A percentile compares a stretch with the other conserved stretches of the same genome.
phyloP scores from a whole-genome alignment of 2,888 invertebrate genomes.

The Drosophila seclusa region DNA sequence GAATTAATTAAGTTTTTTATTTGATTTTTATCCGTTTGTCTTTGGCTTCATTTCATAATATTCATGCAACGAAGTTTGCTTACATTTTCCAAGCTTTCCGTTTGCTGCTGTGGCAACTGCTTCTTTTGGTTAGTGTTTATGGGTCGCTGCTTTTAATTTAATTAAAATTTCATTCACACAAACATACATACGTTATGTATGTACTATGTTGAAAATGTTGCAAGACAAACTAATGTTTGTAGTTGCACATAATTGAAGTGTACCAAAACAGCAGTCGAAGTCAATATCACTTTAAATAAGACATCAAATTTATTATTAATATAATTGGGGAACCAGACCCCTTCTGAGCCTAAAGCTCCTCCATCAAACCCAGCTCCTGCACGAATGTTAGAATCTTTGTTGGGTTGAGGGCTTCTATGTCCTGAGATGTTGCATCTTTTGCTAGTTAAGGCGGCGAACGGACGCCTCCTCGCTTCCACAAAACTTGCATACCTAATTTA shows the following conservation, averaged over 20 bases:
- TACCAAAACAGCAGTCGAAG: neutral
- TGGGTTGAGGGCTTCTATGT: too few species aligned
- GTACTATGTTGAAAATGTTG: neutral
- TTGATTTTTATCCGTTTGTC: conserved; percentile 26
- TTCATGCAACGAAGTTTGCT: conserved; percentile 29
- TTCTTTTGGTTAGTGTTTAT: conserved; percentile 10
- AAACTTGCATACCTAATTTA: too few species aligned
- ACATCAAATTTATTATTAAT: neutral
- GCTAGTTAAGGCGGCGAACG: too few species aligned
- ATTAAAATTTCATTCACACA: conserved; percentile 45
- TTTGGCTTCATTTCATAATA: conserved; percentile 30
- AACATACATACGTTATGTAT: neutral
- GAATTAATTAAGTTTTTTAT: conserved; percentile 3
- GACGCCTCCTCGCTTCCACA: too few species aligned
- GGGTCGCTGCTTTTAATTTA: conserved; percentile 50
- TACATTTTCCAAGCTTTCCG: neutral
- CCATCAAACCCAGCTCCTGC: too few species aligned
- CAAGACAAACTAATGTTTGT: neutral
- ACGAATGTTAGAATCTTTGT: too few species aligned
- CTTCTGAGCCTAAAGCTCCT: too few species aligned
- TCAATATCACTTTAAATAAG: neutral
- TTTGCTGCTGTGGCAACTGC: neutral
- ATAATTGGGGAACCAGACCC: too few species aligned
- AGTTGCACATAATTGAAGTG: neutral
- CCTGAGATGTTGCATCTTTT: too few species aligned